A percentile compares a stretch with the other conserved stretches of the same genome.
phyloP scores from a whole-genome alignment of 2,888 invertebrate genomes.

The Drosophila quinaria region DNA sequence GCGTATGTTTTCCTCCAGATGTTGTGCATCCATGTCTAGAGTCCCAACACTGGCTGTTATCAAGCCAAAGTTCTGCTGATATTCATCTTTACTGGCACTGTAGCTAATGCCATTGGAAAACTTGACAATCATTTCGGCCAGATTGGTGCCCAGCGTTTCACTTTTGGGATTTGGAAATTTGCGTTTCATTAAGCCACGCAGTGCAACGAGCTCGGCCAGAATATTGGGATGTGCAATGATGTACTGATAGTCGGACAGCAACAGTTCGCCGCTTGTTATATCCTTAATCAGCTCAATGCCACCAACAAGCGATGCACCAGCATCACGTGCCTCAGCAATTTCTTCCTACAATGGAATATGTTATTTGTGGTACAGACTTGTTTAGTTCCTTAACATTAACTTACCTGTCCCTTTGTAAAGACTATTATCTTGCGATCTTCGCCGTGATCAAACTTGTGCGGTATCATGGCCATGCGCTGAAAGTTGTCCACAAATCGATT shows the following conservation, averaged over 20 bases:
- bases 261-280: constrained; percentile 91
- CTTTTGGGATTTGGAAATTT: constrained; percentile 90
- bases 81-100: constrained; percentile 88
- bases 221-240: constrained; percentile 93
- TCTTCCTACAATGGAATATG: constrained; percentile 69
- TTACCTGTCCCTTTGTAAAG: constrained; percentile 89
- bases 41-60: constrained; percentile 90
- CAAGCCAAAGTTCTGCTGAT: constrained; percentile 90
- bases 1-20: constrained; percentile 91
- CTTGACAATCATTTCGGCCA: constrained; percentile 88
- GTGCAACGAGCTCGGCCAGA: constrained; percentile 90
- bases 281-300: constrained; percentile 91
- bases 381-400: constrained; percentile 14
- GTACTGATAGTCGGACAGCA: constrained; percentile 90
- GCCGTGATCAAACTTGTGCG: constrained; percentile 90
- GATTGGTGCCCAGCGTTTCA: constrained; percentile 90
- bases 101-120: constrained; percentile 91
- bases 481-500: constrained; percentile 91
- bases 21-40: constrained; percentile 90
- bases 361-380: neutral
- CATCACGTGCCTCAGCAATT: constrained; percentile 87
- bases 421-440: constrained; percentile 90
- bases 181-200: constrained; percentile 92
- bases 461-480: constrained; percentile 88
- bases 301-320: constrained; percentile 91